Percentiles rank a stretch among this genome's conserved stretches.
Conservation (phyloP, 2,888 invertebrate genomes). For the Ophion costatus region DNA sequence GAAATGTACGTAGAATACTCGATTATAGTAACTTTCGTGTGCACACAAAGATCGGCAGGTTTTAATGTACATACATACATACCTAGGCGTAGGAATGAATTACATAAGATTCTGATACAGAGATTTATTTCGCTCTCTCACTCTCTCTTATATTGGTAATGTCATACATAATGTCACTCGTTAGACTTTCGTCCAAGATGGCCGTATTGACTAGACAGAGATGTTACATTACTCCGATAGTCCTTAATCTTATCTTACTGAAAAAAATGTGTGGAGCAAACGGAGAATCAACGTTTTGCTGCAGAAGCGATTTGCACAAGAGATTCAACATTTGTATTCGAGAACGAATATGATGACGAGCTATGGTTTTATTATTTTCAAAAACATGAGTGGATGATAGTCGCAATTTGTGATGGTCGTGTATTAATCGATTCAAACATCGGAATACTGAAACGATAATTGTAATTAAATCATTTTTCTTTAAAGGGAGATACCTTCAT, state of each 20-base stretch:
- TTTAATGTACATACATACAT: neutral
- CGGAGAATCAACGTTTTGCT: conserved; percentile 2
- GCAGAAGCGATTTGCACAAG: neutral
- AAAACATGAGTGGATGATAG: neutral
- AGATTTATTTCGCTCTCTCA: neutral
- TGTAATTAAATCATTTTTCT: too few species aligned
- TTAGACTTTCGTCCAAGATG: conserved; percentile 50
- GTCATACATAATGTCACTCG: conserved; percentile 51
- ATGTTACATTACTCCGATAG: conserved; percentile 37
- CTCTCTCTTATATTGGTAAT: conserved; percentile 23
- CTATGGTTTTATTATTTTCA: neutral
- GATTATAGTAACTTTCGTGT: neutral
- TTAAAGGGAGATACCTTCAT: too few species aligned
- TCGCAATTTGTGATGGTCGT: too few species aligned
- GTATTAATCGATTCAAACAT: too few species aligned
- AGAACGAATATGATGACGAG: neutral
- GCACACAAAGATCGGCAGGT: conserved; percentile 7
- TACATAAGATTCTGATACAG: conserved; percentile 30
- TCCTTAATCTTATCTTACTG: conserved; percentile 1
- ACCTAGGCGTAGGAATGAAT: neutral
- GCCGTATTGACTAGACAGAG: conserved; percentile 59
- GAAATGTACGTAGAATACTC: too few species aligned
- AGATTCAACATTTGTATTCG: conserved; percentile 7
- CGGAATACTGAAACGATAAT: too few species aligned
- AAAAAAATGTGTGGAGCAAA: conserved; percentile 1